Conservation (phyloP, 1,140 invertebrate species). For the Leptopilina boulardi region DNA sequence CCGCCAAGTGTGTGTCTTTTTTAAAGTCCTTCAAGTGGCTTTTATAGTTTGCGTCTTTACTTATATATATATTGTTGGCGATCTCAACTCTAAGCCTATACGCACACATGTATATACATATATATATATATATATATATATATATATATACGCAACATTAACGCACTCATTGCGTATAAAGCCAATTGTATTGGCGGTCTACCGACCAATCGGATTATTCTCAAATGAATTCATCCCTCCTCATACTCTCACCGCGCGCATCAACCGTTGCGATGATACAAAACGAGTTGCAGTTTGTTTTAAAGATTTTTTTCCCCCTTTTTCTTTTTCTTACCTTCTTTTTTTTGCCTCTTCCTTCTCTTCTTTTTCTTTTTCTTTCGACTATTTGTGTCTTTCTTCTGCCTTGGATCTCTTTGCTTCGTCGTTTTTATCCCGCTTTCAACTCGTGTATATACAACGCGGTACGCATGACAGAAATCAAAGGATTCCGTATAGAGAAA, state of each 20-base stretch:
- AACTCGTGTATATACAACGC: no score
- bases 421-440: not conserved
- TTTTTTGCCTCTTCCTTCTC: constrained; percentile 18
- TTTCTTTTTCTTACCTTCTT: constrained; percentile 19
- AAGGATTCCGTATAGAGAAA: not conserved
- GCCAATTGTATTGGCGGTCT: constrained; percentile 27
- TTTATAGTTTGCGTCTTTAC: constrained; percentile 18
- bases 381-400: constrained; percentile 17
- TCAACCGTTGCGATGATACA: not conserved
- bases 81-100: not conserved
- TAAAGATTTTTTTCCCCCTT: not conserved
- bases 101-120: not conserved
- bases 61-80: no score
- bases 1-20: not conserved
- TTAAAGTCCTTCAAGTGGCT: constrained; percentile 4
- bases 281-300: constrained; percentile 18
- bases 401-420: not conserved
- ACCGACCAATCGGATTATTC: constrained; percentile 23
- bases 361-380: not conserved
- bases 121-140: no score
- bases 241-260: not conserved
- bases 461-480: not conserved
- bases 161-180: constrained; percentile 19
- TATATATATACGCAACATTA: not conserved
- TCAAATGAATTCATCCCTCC: constrained; percentile 6